phyloP scores from a whole-genome alignment of 2,797 vertebrate species.

The Sebastes steindachneri region DNA sequence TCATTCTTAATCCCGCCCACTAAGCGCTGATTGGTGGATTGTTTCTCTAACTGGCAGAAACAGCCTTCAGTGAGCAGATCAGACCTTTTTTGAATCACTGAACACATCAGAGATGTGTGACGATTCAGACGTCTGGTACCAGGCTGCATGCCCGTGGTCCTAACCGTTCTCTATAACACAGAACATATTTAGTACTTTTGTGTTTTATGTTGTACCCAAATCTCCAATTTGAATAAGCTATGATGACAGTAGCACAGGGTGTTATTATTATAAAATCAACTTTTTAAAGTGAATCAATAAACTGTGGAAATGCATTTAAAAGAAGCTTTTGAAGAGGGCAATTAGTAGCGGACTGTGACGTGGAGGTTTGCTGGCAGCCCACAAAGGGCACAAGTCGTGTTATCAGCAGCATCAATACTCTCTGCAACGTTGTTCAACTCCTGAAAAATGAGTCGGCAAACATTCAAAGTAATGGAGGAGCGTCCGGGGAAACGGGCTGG shows the following conservation, averaged over 20 bases:
- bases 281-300: background rate
- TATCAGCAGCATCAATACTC: background rate
- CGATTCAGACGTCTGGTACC: background rate
- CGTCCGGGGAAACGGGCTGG: background rate
- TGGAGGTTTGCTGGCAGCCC: background rate
- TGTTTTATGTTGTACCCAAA: background rate
- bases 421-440: background rate
- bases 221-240: background rate
- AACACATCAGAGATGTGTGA: background rate
- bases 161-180: background rate
- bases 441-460: background rate
- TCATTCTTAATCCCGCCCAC: background rate
- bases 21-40: background rate
- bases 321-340: background rate
- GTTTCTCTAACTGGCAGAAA: background rate
- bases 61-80: background rate
- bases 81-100: background rate
- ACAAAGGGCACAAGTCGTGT: conserved; percentile 5
- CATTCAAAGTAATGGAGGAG: background rate
- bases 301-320: background rate
- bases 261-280: background rate
- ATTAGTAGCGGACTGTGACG: background rate
- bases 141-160: background rate
- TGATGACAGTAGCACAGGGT: background rate
- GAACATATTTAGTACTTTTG: background rate